Base-by-base conservation (phyloP, 2,797 vertebrate genomes). In the Tachyglossus aculeatus region DNA sequence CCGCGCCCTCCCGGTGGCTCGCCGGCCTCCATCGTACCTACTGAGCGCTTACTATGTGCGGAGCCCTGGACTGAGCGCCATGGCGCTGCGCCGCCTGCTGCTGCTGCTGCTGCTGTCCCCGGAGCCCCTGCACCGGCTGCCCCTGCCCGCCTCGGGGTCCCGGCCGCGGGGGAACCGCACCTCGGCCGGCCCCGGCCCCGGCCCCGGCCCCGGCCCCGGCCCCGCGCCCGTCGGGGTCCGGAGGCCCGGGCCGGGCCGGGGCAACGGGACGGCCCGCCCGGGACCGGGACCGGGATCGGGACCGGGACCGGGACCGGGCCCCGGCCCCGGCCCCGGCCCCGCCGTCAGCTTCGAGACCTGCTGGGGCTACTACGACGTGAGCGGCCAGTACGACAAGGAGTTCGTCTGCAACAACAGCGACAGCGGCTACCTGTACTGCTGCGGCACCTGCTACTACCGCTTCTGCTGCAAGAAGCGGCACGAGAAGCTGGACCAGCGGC, bases 321-420 rank as follows among this genome's bases (percentile, higher is more conserved):
- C 84, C 40, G 21, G n/a, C n/a, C n/a, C n/a, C n/a, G n/a, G n/a
- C n/a, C 92, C 93, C 9, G 80, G 61, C 74, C 90, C 82, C 71
- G 29, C 85, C 6, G 90, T 93, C 73, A 90, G 89, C 1, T 94
- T 97, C 66, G 97, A 98, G 86, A 98, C 95, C 33, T 98, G 97
- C 88, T 93, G 95, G 89, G 96, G 97, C 65, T 96, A 99, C 93
- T 98, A 96, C 90, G 97, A 99, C 88, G 97, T 98, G 91, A 98
- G 97, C 84, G 97, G 97, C 15, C 96, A 97, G 89, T 96, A 93
- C 89, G 97, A 99, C 92, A 98, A 97, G 85, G 96, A 98, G 93
- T 99, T 99, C 86, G 92, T 95, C 77, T 98, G 97, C 82, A 99
- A 99, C 94, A 98, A 98, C 90, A 98, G 96, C 54, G 95, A 96